Conservation (phyloP, 2,888 invertebrate species). For the Alloplasta piceator region DNA sequence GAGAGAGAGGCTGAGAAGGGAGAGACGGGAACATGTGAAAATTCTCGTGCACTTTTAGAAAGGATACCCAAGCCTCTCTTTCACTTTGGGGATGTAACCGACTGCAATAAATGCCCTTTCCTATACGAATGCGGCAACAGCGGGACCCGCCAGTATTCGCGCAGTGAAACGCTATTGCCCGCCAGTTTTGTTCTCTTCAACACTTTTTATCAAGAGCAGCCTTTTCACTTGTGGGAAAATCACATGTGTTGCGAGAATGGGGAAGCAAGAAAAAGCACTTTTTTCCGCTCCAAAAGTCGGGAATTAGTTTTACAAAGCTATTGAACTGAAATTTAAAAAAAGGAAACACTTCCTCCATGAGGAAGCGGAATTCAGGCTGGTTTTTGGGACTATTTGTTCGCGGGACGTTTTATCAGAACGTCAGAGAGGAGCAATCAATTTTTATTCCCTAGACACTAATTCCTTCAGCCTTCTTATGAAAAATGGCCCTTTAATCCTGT, state of each 20-base stretch:
- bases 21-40: conserved; percentile 38
- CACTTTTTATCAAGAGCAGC: neutral
- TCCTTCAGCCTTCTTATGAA: no score
- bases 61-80: conserved; percentile 28
- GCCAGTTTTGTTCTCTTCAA: conserved; percentile 21
- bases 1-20: conserved; percentile 5
- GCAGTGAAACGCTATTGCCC: neutral
- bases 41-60: conserved; percentile 26
- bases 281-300: no score
- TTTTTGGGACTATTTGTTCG: no score
- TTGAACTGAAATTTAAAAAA: no score
- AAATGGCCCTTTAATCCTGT: no score
- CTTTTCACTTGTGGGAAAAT: neutral
- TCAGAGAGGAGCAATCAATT: no score
- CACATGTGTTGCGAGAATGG: neutral
- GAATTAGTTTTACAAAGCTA: no score
- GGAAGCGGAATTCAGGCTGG: no score
- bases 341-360: no score
- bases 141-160: conserved; percentile 25
- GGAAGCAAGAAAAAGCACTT: neutral
- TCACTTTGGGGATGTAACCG: conserved; percentile 61
- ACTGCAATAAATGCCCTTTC: conserved; percentile 53
- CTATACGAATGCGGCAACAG: conserved; percentile 11
- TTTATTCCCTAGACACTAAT: no score
- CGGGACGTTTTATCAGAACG: no score